Base-by-base conservation (phyloP, 2,113 vertebrate species). In the Phrynosoma platyrhinos region DNA sequence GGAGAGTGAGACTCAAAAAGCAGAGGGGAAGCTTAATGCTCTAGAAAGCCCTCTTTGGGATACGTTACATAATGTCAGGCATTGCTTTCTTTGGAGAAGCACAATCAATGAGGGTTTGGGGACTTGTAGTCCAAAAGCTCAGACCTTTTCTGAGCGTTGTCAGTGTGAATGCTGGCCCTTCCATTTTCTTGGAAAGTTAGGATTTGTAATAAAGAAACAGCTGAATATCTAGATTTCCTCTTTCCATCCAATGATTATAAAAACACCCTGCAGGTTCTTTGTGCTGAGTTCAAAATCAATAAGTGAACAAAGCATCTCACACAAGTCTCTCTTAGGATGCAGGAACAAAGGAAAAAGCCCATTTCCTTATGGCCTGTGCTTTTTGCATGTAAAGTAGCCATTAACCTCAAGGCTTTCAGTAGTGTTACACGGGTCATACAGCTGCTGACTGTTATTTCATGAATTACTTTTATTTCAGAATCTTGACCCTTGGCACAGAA, bases 351-450 rank as follows among this genome's bases (percentile, higher is more conserved):
- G 14, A 52, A 58, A 88, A 91, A 2, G 9, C 62, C 72, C 0
- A 3, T 71, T 77, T 82, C 74, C 52, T 71, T n/a, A 32, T 90
- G 79, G 25, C 55, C 1, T 36, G 14, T 77, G 20, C 68, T 10
- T 76, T 12, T 89, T 88, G 68, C 85, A 25, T 88, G 66, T 64
- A 69, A 87, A 66, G 52, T 21, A 55, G 69, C 1, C 72, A 12
- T 10, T 79, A 82, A 74, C 3, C 1, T 40, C 81, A 40, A 80
- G 78, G 30, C 76, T 90, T 91, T 92, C 78, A 79, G 69, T 25
- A 81, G 88, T 71, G 30, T 82, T 93, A 80, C 12, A 5, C 77
- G 18, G 16, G 7, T 89, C 64, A 42, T 53, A 90, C 92, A n/a
- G 69, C 86, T 69, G 20, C 2, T 88, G 74, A 68, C 66, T 88